phyloP scores from a whole-genome alignment of 2,797 vertebrate genomes.

The Echeneis naucrates region DNA sequence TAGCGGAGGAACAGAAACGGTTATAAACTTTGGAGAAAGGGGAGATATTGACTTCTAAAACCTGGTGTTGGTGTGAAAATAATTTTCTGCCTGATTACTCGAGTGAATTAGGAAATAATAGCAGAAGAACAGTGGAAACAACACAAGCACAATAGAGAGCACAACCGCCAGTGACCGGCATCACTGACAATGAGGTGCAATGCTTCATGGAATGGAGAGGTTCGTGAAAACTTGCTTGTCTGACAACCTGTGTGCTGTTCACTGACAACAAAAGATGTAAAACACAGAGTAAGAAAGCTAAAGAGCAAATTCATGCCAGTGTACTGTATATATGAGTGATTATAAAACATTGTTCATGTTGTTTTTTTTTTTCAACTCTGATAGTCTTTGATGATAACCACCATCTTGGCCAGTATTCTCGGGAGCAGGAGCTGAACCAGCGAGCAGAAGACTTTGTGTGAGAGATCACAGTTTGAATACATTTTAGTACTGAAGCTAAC shows the following conservation, averaged over 20 bases:
- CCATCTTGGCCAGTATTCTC: slow-evolving; percentile 39
- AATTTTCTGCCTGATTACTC: too few species aligned
- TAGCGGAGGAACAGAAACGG: too few species aligned
- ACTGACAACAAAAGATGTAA: background rate
- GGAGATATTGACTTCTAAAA: too few species aligned
- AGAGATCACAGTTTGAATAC: slow-evolving; percentile 23
- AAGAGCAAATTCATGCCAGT: background rate
- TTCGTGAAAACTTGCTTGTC: slow-evolving; percentile 23
- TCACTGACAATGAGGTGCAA: slow-evolving; percentile 35
- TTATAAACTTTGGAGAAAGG: too few species aligned
- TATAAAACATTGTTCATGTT: background rate
- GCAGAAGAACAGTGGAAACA: too few species aligned
- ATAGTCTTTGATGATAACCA: slow-evolving; percentile 60
- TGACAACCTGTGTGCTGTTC: background rate
- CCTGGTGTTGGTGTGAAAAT: too few species aligned
- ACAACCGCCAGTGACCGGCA: too few species aligned
- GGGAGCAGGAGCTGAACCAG: slow-evolving; percentile 52
- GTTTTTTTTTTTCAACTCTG: slow-evolving; percentile 53
- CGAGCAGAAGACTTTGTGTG: slow-evolving; percentile 61
- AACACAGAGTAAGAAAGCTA: too few species aligned
- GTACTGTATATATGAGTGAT: background rate
- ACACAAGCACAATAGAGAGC: too few species aligned
- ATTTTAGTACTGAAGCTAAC: background rate
- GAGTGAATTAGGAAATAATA: too few species aligned
- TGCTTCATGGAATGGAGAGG: slow-evolving; percentile 72